A percentile compares a stretch with the other conserved stretches of the same genome.
These are phyloP conservation scores for Aphidius gifuensis DNA, from an alignment of 1,140 invertebrate species.

Conservation along the genomic window DNA sequence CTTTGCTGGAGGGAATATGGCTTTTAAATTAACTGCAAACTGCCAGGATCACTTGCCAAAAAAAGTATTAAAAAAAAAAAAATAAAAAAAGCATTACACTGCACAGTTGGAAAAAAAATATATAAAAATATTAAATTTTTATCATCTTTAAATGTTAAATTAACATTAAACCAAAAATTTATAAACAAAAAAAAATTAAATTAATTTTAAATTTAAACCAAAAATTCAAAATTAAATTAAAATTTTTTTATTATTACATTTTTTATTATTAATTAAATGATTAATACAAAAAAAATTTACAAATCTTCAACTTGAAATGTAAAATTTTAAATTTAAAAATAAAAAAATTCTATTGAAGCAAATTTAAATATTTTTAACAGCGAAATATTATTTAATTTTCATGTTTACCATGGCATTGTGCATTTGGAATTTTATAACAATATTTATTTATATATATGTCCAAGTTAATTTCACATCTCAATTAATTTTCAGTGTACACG, in stretches of 20 bases:
- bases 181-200: no score
- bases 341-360: neutral
- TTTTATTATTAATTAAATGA: no score
- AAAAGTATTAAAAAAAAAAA: no score
- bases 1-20: slow-evolving; percentile 54
- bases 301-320: neutral
- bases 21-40: slow-evolving; percentile 56
- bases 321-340: neutral
- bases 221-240: no score
- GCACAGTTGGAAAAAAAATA: slow-evolving; percentile 17
- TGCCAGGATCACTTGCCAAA: slow-evolving; percentile 44
- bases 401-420: neutral
- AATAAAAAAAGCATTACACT: slow-evolving; percentile 41
- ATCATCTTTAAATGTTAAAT: no score
- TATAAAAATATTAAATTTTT: neutral
- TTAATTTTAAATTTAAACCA: no score
- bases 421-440: neutral
- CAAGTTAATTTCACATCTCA: slow-evolving; percentile 54
- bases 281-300: no score
- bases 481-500: slow-evolving; percentile 50
- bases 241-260: no score
- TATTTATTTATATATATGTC: slow-evolving; percentile 29
- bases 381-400: slow-evolving; percentile 15
- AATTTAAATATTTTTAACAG: neutral
- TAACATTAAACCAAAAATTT: no score